Base-by-base conservation (phyloP, 2,113 vertebrate genomes). In the Ceuthmochares aereus region DNA sequence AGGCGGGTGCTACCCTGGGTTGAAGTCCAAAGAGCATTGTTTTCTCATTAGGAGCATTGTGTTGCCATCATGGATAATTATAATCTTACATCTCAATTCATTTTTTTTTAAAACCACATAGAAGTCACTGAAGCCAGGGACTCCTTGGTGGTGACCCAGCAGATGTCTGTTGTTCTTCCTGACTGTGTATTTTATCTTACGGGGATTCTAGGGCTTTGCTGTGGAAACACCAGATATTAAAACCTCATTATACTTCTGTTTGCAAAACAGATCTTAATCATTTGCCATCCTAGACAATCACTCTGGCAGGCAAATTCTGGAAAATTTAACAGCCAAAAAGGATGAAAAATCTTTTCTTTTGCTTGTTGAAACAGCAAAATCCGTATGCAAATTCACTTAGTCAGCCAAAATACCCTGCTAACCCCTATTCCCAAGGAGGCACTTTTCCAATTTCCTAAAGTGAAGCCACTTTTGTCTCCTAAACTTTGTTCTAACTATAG, bases 221-320 rank as follows among this genome's bases (percentile, higher is more conserved):
- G 73, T 96, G 90, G 92, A 95, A 95, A 95, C 88, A 90, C 72
- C 82, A 96, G 80, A 88, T 92, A 94, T 90, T 94, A 85, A 90
- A 95, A 86, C 23, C 86, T 97, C 92, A 75, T 93, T 93, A 83
- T 88, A 86, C 17, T 94, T 88, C 37, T 93, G 84, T 94, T 95
- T 91, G 90, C 93, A 93, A 97, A 95, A 91, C 84, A 89, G 87
- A 87, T 91, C 89, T 79, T 76, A 81, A 81, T 94, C 13, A 0
- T n/a, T 82, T 5, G 0, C 45, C 29, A 37, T 87, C 43, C 66
- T 37, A 62, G 79, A 90, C 78, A 83, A 90, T 93, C 85, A 91
- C 87, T 20, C 90, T 88, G 84, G 90, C 90, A 94, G 82, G 90
- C 87, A 95, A 90, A 93, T 93, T 90, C 84, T 89, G 59, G 59